Evolutionary conservation across 2,113 vertebrate species (phyloP).

Genomic region (Eupsittula cactorum): DNA sequence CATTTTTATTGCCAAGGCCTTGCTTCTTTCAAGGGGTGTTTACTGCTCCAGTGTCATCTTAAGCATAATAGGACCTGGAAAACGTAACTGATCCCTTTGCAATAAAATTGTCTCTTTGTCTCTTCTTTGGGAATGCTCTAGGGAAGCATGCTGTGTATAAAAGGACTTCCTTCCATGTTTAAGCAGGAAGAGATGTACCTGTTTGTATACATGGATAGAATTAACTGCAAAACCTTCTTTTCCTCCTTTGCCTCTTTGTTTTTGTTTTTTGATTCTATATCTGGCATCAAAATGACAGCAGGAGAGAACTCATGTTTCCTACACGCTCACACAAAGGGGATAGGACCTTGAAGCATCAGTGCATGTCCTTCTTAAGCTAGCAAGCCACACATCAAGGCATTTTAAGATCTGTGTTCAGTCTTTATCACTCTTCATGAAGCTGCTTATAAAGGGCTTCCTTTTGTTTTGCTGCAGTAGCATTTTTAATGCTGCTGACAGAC

Average conservation of each 20-base stretch:
- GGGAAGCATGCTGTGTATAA: neutral
- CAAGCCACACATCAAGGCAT: neutral
- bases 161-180: slow-evolving; percentile 2
- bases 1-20: neutral
- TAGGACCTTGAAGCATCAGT: neutral
- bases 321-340: neutral
- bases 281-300: neutral
- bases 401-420: neutral
- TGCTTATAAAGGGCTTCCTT: neutral
- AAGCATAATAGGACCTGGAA: neutral
- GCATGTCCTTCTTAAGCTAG: neutral
- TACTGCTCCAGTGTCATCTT: neutral
- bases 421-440: neutral
- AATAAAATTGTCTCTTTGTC: neutral
- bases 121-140: neutral
- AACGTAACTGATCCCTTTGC: neutral
- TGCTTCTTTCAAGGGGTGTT: neutral
- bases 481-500: neutral
- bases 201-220: neutral
- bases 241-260: neutral
- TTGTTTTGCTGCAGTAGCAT: neutral
- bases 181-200: neutral
- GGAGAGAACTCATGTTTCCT: neutral
- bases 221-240: neutral
- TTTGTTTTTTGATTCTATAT: neutral